Evolutionary conservation across 2,888 invertebrate genomes (phyloP).

Genomic region (Mythimna pallens): DNA sequence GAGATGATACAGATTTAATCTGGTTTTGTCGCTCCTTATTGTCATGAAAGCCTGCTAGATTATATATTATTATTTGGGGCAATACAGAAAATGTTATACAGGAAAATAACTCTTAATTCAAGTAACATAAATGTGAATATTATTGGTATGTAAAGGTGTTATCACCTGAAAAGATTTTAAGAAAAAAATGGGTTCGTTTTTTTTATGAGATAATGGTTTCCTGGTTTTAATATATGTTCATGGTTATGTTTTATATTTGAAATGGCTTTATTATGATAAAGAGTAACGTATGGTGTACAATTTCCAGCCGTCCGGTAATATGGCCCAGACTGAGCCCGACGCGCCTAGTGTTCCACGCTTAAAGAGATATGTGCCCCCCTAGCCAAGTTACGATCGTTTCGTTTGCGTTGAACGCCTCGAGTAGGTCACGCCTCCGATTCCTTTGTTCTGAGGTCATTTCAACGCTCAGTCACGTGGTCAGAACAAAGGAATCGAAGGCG

Average conservation of each 20-base stretch:
- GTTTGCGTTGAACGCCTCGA: too few relatives aligned
- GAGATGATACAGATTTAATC: slow-evolving; percentile 8
- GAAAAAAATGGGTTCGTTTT: neutral
- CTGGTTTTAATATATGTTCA: slow-evolving; percentile 2
- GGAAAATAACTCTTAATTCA: neutral
- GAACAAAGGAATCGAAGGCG: too few relatives aligned
- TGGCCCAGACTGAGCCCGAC: too few relatives aligned
- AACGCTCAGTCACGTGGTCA: too few relatives aligned
- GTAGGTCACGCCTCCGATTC: too few relatives aligned
- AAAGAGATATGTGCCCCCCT: too few relatives aligned
- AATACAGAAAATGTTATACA: neutral
- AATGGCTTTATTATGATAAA: neutral
- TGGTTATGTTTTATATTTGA: neutral
- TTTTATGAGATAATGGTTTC: slow-evolving; percentile 10
- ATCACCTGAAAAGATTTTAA: neutral
- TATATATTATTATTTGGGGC: neutral
- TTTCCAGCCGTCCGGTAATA: too few relatives aligned
- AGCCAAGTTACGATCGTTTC: too few relatives aligned
- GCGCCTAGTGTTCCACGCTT: too few relatives aligned
- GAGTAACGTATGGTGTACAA: too few relatives aligned
- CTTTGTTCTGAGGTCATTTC: too few relatives aligned
- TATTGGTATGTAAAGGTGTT: neutral
- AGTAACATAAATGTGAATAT: neutral
- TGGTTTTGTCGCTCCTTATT: neutral
- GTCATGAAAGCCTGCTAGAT: neutral